Base-by-base conservation (phyloP, 1,140 invertebrate genomes). In the Nasonia giraulti region DNA sequence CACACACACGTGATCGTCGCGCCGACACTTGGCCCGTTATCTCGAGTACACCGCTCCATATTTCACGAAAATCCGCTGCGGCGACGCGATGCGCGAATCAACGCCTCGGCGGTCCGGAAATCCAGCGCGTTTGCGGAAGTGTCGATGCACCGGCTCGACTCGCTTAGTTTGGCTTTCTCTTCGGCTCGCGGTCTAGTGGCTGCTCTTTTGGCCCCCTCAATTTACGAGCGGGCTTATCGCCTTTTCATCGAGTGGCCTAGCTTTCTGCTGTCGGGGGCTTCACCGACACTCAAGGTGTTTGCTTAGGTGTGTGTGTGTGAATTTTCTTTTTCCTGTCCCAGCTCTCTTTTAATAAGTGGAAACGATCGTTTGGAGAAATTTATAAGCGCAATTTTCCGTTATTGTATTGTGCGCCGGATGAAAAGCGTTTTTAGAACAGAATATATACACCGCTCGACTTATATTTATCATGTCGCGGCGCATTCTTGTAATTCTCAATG, bases 161-260 rank as follows among this genome's bases (percentile, higher is more conserved):
- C 85, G 84, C 78, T 47, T 50, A 8, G 33, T 31, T 20, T 69
- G 73, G 73, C 85, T 80, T 68, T 73, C 50, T 79, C 20, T 82
- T 20, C 37, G n/a, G 11, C 12, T 31, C 55, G 40, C 31, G 12
- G 55, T 62, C 20, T 62, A 62, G 55, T 62, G 55, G 17, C 62
- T 20, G 37, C 62, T 68, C 44, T 80, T 33, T 80, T 40, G 6
- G 17, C 73, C 44, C 66, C 20, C 31, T 62, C 47, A 66, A 77
- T 80, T 82, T 86, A 80, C 75, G 82, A 80, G 74, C 47, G 17
- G 62, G 33, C 33, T 83, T 80, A 74, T 86, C 80, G 62, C 20
- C 74, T 83, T 83, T 77, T 75, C 74, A 83, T 88, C 88, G 86
- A 87, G 87, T 88, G 86, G 86, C 86, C 88, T 88, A 86, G 87